These are phyloP conservation scores for Lycorma delicatula DNA, from an alignment of 1,140 invertebrate species.

Conservation along the genomic window DNA sequence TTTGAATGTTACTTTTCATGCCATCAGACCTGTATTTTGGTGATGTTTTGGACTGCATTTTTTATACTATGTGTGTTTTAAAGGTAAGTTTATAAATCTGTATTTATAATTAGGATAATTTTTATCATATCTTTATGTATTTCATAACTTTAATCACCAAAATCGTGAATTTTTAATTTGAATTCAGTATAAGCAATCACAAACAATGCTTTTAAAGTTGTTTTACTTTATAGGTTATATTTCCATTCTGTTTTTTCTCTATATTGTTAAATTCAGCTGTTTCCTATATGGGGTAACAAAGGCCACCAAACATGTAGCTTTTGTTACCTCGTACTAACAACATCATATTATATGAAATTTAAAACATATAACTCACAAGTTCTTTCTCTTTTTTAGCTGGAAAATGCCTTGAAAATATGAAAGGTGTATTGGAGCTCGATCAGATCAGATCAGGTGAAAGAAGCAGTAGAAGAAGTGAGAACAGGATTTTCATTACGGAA, in stretches of 20 bases:
- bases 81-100: conserved; percentile 1
- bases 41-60: not conserved
- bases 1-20: not conserved
- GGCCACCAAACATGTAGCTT: not conserved
- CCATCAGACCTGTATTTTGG: not conserved
- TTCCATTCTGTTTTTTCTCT: not conserved
- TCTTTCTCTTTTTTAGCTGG: conserved; percentile 2
- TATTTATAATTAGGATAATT: not conserved
- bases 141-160: not conserved
- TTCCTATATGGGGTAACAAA: not conserved
- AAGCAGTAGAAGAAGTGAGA: conserved; percentile 13
- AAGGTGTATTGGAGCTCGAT: not conserved
- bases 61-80: not conserved
- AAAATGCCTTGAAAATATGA: conserved; percentile 16
- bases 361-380: not conserved
- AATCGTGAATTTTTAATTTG: not conserved
- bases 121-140: not conserved
- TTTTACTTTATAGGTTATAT: not conserved
- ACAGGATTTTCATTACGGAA: conserved; percentile 15
- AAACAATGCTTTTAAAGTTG: no score
- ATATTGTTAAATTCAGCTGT: not conserved
- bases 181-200: no score
- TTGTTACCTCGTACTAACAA: not conserved
- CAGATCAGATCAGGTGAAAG: conserved; percentile 5
- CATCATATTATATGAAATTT: not conserved